Evolutionary conservation across 2,888 invertebrate species (phyloP).

Genomic region (Aporophyla nigra): DNA sequence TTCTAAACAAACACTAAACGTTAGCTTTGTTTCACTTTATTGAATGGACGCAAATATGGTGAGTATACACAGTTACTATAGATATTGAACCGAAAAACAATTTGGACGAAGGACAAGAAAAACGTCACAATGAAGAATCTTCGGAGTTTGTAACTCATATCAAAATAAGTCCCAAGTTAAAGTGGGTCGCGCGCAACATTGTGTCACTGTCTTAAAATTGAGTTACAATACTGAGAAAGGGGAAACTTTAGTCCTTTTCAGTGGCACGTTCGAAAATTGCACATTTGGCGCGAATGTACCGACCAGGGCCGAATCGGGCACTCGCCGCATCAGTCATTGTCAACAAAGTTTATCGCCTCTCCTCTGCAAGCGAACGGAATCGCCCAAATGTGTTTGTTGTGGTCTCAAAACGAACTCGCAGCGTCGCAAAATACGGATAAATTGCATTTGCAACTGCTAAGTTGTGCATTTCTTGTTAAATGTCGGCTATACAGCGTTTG

Average conservation of each 20-base stretch:
- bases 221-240: slow-evolving; percentile 78
- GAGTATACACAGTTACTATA: slow-evolving; percentile 30
- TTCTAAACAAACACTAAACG: slow-evolving; percentile 24
- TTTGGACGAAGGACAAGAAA: slow-evolving; percentile 40
- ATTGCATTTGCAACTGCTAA: slow-evolving; percentile 72
- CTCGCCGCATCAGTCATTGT: slow-evolving; percentile 86
- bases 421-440: slow-evolving; percentile 67
- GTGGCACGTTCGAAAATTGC: slow-evolving; percentile 81
- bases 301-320: slow-evolving; percentile 66
- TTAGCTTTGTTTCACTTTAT: slow-evolving; percentile 5
- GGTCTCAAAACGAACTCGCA: slow-evolving; percentile 76
- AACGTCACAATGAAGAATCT: slow-evolving; percentile 64
- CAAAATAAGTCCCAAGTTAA: slow-evolving; percentile 76
- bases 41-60: slow-evolving; percentile 30
- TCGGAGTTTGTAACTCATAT: slow-evolving; percentile 71
- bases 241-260: slow-evolving; percentile 78
- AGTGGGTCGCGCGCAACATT: slow-evolving; percentile 78
- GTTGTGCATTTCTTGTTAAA: slow-evolving; percentile 74
- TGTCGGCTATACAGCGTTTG: slow-evolving; percentile 46
- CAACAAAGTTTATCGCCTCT: slow-evolving; percentile 85
- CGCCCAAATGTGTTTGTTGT: slow-evolving; percentile 85
- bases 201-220: slow-evolving; percentile 80
- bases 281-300: slow-evolving; percentile 75
- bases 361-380: slow-evolving; percentile 73
- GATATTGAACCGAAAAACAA: not conserved